These are phyloP conservation scores for Myanophis thanlyinensis DNA, from an alignment of 2,113 vertebrate species.

Conservation along the genomic window DNA sequence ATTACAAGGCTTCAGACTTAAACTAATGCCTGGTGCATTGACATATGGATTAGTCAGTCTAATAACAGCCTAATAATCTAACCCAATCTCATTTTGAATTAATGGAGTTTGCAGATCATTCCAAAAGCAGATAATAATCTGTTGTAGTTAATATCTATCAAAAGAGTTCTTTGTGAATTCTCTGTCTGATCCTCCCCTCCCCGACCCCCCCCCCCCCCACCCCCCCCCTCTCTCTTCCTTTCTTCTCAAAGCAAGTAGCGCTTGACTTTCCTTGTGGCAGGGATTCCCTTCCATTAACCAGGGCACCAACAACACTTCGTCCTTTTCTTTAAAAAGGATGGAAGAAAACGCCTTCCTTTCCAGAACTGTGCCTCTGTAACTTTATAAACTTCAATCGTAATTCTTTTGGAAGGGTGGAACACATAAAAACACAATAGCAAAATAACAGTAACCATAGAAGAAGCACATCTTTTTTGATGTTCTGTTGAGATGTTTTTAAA, in stretches of 20 bases:
- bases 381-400: neutral
- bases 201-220: too few species aligned
- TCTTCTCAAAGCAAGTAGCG: neutral
- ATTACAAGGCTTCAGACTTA: neutral
- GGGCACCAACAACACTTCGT: neutral
- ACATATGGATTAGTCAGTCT: neutral
- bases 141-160: neutral
- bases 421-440: neutral
- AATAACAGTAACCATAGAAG: neutral
- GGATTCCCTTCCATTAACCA: neutral
- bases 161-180: neutral
- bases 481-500: neutral
- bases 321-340: neutral
- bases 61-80: neutral
- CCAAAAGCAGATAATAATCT: neutral
- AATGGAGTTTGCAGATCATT: neutral
- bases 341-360: neutral
- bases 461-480: neutral
- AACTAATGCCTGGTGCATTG: neutral
- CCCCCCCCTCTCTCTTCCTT: rapidly evolving
- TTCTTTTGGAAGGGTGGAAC: neutral
- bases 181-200: neutral
- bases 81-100: neutral
- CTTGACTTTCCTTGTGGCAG: neutral
- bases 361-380: neutral